Evolutionary conservation across 2,113 vertebrate species (phyloP).

Genomic region (Festucalex cinctus): DNA sequence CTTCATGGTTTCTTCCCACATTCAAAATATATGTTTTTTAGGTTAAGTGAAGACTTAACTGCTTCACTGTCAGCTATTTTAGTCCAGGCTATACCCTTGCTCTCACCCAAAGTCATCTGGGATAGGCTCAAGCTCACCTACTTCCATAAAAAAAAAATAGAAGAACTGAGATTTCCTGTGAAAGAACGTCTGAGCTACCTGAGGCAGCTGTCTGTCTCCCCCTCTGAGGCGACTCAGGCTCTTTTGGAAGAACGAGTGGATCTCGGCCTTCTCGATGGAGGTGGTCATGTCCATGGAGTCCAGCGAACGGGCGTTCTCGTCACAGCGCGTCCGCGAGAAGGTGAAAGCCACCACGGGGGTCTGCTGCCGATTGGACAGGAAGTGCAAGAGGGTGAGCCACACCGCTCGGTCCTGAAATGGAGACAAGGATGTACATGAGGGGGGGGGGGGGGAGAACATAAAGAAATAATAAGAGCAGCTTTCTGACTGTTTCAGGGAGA

Average conservation of each 20-base stretch:
- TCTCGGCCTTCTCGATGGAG: slow-evolving; percentile 81
- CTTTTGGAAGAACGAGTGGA: slow-evolving; percentile 87
- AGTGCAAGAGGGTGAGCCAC: slow-evolving; percentile 84
- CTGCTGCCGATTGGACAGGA: slow-evolving; percentile 81
- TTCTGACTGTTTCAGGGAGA: not conserved
- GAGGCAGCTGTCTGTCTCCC: slow-evolving; percentile 85
- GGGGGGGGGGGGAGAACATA: no score
- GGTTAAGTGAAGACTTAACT: no score
- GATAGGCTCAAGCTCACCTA: no score
- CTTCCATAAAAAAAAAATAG: no score
- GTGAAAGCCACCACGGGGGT: slow-evolving; percentile 89
- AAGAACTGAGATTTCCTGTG: not conserved
- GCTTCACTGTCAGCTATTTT: no score
- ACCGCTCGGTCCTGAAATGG: slow-evolving; percentile 77
- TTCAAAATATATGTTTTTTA: no score
- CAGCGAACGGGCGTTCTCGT: slow-evolving; percentile 83
- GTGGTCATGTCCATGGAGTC: slow-evolving; percentile 83
- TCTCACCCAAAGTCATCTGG: no score
- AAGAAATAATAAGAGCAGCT: not conserved
- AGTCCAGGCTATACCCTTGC: no score
- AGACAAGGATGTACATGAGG: not conserved
- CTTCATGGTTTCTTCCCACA: no score
- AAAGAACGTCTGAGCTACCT: slow-evolving; percentile 63
- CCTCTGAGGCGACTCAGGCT: slow-evolving; percentile 86
- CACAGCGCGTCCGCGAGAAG: slow-evolving; percentile 85